Evolutionary conservation across 2,797 vertebrate species (phyloP), one percentile per base, ranked within the genome.

Genomic region (Muscicapa comitata): DNA sequence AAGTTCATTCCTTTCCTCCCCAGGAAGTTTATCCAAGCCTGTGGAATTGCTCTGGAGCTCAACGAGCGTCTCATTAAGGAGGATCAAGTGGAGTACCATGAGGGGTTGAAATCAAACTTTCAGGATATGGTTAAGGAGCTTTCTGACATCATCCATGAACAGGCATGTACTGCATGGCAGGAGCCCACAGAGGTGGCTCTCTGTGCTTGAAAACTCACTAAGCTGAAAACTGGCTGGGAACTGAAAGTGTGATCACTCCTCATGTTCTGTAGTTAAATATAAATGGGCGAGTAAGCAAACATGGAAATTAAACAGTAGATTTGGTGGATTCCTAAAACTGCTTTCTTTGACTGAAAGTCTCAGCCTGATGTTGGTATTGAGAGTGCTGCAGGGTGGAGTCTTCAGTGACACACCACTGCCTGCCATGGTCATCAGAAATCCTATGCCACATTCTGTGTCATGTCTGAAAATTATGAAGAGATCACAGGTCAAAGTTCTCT

Each of bases 81-180:
- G 75, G 99, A 99, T 95, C 99, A 99, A 96, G 96, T 98, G 43
- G 99, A 99, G 94, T 99, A 99, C 94, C 99, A 99, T 0, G 99
- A 99, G 94, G 99, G 98, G 16, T 98, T 99, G n/a, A 99, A 99
- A 95, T 97, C 97, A 92, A 99, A 99, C 97, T 99, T 99, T 58
- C 99, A 98, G 96, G 99, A 99, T 61, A 99, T 99, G 99, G 99
- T 99, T 68, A 99, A 99, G 95, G 99, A 99, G 92, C 98, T 99
- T 21, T 99, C 99, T 3, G 99, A 99, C 53, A 99, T 99, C 97
- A 99, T 99, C 96, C 99, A 99, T 0, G 99, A 99, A 62, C 99
- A 99, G 99, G 99, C 98, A 98, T 4, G 97, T 97, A 88, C 67
- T 86, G 63, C 42, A 5, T 1, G 1, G 21, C 10, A 11, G 53